Evolutionary conservation across 2,797 vertebrate species (phyloP).

Genomic region (Halcyon leucocephala): DNA sequence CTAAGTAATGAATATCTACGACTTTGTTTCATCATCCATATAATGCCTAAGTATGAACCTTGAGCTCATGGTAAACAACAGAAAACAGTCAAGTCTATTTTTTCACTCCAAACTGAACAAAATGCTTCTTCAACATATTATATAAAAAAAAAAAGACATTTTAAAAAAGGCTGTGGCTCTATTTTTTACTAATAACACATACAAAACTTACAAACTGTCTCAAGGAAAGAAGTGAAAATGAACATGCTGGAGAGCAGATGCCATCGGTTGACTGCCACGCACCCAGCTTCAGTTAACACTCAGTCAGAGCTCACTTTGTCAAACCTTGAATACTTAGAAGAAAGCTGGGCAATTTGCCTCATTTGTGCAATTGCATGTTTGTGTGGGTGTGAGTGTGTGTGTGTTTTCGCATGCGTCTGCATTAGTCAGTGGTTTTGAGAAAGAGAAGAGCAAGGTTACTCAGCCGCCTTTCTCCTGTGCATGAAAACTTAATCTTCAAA

Average conservation of each 20-base stretch:
- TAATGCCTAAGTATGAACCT: not conserved
- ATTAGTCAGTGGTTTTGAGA: not conserved
- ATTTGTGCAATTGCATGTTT: not conserved
- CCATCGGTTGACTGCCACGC: not conserved
- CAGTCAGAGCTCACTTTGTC: not conserved
- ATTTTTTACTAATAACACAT: not conserved
- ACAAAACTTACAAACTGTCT: not conserved
- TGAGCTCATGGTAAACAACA: not conserved
- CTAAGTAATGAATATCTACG: slow-evolving; percentile 31
- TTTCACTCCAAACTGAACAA: not conserved
- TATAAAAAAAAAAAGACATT: not conserved
- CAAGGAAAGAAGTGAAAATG: not conserved
- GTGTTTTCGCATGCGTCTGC: not conserved
- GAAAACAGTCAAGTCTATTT: not conserved
- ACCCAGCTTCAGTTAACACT: not conserved
- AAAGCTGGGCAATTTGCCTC: not conserved
- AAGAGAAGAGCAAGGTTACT: not conserved
- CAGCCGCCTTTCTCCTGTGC: not conserved
- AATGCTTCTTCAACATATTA: not conserved
- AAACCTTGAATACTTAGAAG: not conserved
- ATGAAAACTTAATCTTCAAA: slow-evolving; percentile 6
- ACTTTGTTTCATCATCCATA: not conserved
- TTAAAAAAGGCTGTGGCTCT: not conserved
- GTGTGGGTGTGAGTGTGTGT: not conserved
- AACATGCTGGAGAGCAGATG: not conserved